Percentiles rank a stretch among this genome's conserved stretches.
Evolutionary conservation across 2,113 vertebrate species (phyloP).

Genomic region (Pedionomus torquatus): DNA sequence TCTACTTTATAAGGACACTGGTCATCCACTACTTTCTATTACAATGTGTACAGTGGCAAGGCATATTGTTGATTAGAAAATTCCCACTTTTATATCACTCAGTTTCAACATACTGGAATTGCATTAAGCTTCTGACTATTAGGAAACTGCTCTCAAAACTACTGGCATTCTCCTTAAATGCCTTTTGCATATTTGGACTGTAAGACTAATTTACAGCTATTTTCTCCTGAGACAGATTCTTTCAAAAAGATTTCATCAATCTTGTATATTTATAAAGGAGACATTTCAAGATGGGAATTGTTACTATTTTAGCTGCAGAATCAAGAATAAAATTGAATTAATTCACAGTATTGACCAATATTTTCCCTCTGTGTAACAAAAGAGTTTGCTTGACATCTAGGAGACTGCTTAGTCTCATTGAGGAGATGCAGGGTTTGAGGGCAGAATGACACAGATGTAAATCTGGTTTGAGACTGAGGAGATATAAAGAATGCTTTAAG

Average conservation of each 20-base stretch:
- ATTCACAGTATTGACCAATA: background rate
- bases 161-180: background rate
- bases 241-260: background rate
- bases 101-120: background rate
- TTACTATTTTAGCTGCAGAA: background rate
- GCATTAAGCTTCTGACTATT: background rate
- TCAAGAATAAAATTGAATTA: background rate
- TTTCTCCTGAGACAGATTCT: background rate
- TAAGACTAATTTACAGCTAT: background rate
- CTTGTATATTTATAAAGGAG: too few relatives aligned
- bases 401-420: background rate
- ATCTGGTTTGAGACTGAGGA: background rate
- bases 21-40: background rate
- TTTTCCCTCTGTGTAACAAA: background rate
- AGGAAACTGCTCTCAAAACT: background rate
- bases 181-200: background rate
- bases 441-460: conserved; percentile 1
- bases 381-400: background rate
- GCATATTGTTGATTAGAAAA: background rate
- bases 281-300: background rate
- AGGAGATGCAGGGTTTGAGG: background rate
- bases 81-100: background rate
- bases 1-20: background rate
- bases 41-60: background rate
- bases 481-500: background rate